phyloP scores from a whole-genome alignment of 2,888 invertebrate species.

The Erannis defoliaria region DNA sequence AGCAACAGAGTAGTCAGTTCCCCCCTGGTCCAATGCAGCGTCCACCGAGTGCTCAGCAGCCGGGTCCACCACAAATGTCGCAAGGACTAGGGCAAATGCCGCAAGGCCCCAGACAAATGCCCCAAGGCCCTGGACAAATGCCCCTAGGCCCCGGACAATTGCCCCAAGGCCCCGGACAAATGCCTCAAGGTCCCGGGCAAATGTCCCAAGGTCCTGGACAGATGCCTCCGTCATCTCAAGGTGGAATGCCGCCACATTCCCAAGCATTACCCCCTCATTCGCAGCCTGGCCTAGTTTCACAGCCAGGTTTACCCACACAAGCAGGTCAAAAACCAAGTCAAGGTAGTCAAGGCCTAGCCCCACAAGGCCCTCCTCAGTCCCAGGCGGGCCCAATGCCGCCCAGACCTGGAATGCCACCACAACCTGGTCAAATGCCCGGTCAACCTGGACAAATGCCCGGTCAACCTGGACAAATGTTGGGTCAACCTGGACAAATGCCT shows the following conservation, averaged over 20 bases:
- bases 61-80: slow-evolving; percentile 27
- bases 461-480: slow-evolving; percentile 19
- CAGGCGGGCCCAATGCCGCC: slow-evolving; percentile 43
- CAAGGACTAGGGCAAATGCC: slow-evolving; percentile 9
- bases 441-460: slow-evolving; percentile 22
- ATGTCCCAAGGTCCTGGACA: background rate
- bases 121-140: slow-evolving; percentile 2
- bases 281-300: slow-evolving; percentile 51
- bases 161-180: background rate
- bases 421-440: slow-evolving; percentile 36
- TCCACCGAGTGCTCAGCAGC: slow-evolving; percentile 58
- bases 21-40: slow-evolving; percentile 55
- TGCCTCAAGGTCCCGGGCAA: slow-evolving; percentile 1
- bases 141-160: background rate
- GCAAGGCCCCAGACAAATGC: background rate
- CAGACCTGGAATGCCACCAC: slow-evolving; percentile 40
- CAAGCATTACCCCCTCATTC: slow-evolving; percentile 52
- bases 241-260: slow-evolving; percentile 27
- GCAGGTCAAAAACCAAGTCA: slow-evolving; percentile 45
- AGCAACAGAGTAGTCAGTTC: slow-evolving; percentile 46
- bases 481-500: slow-evolving; percentile 34
- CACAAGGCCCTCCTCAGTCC: slow-evolving; percentile 46
- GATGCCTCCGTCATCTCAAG: slow-evolving; percentile 17
- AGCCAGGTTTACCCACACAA: slow-evolving; percentile 47
- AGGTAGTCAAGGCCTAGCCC: slow-evolving; percentile 36